Conservation (phyloP, 2,113 vertebrate genomes). For the Dromaius novaehollandiae region DNA sequence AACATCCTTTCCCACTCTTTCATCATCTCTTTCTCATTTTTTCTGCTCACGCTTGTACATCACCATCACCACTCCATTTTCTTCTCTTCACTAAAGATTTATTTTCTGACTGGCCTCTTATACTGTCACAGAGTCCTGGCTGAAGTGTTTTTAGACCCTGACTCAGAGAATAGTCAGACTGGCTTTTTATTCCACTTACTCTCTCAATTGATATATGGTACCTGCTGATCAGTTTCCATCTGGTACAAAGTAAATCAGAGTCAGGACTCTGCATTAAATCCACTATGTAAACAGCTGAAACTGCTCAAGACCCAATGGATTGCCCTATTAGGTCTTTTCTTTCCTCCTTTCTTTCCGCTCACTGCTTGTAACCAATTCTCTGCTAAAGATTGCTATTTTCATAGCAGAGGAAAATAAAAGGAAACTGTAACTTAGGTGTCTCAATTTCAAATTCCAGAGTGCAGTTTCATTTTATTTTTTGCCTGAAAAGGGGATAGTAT, state of each 20-base stretch:
- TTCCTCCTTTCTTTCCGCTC: background rate
- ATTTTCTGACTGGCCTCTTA: background rate
- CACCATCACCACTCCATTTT: background rate
- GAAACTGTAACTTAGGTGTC: background rate
- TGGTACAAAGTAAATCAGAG: background rate
- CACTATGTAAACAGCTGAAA: background rate
- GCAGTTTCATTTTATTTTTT: background rate
- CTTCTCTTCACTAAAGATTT: background rate
- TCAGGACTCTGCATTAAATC: background rate
- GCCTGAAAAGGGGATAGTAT: background rate
- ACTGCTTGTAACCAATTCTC: background rate
- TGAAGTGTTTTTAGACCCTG: background rate
- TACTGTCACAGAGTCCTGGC: background rate
- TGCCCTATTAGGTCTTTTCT: background rate
- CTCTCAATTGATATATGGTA: background rate
- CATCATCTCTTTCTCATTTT: background rate
- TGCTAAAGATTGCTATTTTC: background rate
- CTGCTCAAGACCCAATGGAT: fast-evolving
- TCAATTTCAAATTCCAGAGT: background rate
- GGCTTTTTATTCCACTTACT: background rate
- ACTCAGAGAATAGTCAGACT: background rate
- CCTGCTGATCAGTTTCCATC: background rate
- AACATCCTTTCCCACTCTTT: background rate
- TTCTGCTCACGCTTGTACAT: background rate
- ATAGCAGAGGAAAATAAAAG: background rate